Percentiles rank a stretch among this genome's conserved stretches.
Conservation (phyloP, 2,113 vertebrate species). For the Corythornis madagascariensis region DNA sequence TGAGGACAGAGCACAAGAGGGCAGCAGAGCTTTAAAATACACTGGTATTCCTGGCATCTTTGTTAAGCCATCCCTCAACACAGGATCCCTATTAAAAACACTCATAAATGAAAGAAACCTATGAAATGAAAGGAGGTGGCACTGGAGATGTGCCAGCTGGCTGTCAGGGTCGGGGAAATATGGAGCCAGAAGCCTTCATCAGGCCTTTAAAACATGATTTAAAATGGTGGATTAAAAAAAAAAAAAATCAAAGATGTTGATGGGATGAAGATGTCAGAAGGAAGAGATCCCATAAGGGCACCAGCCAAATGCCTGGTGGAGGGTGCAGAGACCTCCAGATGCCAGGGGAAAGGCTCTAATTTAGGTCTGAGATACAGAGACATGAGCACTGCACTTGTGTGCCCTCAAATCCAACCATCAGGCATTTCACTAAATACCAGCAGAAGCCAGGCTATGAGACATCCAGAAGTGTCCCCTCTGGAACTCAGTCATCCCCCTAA, state of each 20-base stretch:
- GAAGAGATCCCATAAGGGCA: not conserved
- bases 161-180: not conserved
- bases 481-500: not conserved
- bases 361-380: not conserved
- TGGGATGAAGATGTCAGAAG: not conserved
- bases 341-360: not conserved
- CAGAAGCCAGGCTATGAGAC: not conserved
- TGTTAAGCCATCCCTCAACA: not conserved
- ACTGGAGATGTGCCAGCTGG: not conserved
- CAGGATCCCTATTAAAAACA: not conserved
- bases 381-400: not conserved
- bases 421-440: not conserved
- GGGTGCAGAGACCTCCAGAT: not conserved
- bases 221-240: not conserved
- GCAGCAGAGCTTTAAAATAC: conserved; percentile 51
- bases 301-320: not conserved
- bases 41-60: not conserved
- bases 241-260: not conserved
- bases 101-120: not conserved
- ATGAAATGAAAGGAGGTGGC: not conserved
- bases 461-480: not conserved
- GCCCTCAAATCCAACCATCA: not conserved
- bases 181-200: not conserved
- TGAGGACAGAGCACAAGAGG: conserved; percentile 49
- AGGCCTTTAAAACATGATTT: not conserved